phyloP scores from a whole-genome alignment of 1,140 invertebrate species.

The Teleopsis dalmanni region DNA sequence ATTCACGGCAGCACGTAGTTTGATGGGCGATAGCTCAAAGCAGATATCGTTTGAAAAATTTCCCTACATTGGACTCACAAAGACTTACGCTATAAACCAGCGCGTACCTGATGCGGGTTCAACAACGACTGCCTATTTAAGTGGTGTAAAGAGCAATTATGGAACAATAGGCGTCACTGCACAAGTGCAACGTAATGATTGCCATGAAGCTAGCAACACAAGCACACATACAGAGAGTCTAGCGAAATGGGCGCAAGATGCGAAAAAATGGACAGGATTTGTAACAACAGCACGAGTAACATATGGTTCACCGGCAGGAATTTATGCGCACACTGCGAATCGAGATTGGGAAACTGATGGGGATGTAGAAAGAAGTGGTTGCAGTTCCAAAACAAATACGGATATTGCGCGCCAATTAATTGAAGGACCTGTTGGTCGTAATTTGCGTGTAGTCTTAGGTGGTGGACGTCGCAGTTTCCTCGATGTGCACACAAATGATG shows the following conservation, averaged over 20 bases:
- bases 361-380: constrained; percentile 44
- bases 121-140: constrained; percentile 69
- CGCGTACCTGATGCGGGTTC: constrained; percentile 72
- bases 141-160: constrained; percentile 71
- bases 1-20: constrained; percentile 58
- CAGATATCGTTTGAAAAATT: constrained; percentile 66
- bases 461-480: constrained; percentile 65
- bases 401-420: constrained; percentile 72
- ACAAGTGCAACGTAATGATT: constrained; percentile 51
- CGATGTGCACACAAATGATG: constrained; percentile 51
- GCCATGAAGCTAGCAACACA: constrained; percentile 29
- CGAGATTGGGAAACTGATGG: constrained; percentile 69
- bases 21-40: constrained; percentile 59
- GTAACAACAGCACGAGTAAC: constrained; percentile 75
- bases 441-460: constrained; percentile 58
- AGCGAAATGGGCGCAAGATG: constrained; percentile 60
- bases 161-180: constrained; percentile 66
- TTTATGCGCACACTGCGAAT: constrained; percentile 71
- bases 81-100: constrained; percentile 70
- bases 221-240: constrained; percentile 53
- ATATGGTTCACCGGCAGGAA: constrained; percentile 69
- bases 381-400: constrained; percentile 34
- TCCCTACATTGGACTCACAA: constrained; percentile 60
- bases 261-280: constrained; percentile 63
- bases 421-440: constrained; percentile 55